Conservation (phyloP, 2,888 invertebrate genomes). For the Agonopterix arenella region DNA sequence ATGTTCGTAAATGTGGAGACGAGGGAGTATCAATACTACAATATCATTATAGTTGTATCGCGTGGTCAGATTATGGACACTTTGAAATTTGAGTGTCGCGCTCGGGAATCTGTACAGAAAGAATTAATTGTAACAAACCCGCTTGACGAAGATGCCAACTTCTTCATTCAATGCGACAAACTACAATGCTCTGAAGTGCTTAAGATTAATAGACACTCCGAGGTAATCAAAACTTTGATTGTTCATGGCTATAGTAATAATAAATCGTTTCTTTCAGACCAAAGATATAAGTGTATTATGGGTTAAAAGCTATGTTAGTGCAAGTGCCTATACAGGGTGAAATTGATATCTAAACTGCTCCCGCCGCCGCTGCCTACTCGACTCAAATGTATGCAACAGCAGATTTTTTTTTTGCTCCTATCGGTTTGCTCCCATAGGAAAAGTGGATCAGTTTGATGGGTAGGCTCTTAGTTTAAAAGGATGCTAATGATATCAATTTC, state of each 20-base stretch:
- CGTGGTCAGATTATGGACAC: slow-evolving; percentile 49
- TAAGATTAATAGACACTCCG: slow-evolving; percentile 44
- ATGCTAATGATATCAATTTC: no score
- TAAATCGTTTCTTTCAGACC: no score
- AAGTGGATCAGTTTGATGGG: no score
- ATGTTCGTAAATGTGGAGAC: slow-evolving; percentile 49
- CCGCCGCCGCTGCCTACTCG: no score
- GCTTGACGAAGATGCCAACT: slow-evolving; percentile 37
- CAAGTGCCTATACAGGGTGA: no score
- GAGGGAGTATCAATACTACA: slow-evolving; percentile 61
- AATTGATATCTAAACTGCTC: no score
- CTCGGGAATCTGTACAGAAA: slow-evolving; percentile 48
- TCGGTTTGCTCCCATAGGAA: no score
- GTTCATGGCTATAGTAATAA: not conserved
- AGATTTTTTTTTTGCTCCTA: no score
- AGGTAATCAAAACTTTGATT: slow-evolving; percentile 27
- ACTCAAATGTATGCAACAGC: no score
- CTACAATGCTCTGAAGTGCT: slow-evolving; percentile 39
- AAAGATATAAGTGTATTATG: no score
- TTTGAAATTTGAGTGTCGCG: slow-evolving; percentile 44
- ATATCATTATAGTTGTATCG: slow-evolving; percentile 37
- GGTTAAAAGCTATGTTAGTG: no score
- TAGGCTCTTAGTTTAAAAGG: no score
- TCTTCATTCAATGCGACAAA: slow-evolving; percentile 33
- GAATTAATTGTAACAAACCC: slow-evolving; percentile 50